Evolutionary conservation across 2,888 invertebrate genomes (phyloP), one percentile per base, ranked within the genome.

Genomic region (Campopleginae sp.): DNA sequence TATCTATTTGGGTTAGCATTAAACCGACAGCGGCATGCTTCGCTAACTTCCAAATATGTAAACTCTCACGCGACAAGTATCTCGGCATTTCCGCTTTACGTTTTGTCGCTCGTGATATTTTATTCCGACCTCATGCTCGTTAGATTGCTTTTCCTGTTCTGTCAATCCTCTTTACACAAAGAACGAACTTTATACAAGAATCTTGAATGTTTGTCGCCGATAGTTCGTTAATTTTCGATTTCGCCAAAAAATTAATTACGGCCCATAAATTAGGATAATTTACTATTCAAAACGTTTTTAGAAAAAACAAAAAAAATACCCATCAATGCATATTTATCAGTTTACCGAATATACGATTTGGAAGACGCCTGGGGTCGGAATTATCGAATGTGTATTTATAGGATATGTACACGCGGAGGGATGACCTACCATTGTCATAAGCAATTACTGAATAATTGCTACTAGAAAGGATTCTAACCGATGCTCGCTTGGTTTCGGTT

Each of bases 1-100:
- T 91, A 92, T 92, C 92, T 92, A 91, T 91, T 88, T 91, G 88
- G 92, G 91, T 91, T 91, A 90, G 84, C 84, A 82, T 79, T 58
- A 58, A 82, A 68, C 61, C 44, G 72, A 23, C 10, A 19, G 51
- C 58, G 51, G 54, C 66, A 66, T 66, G 84, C 71, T 80, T 80
- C 76, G 80, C 42, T 72, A 71, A 84, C 77, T 84, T 65, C 72
- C 70, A 74, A 77, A 80, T 51, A 54, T 38, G 77, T 74, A 80
- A 84, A 80, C 77, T 77, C 72, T 72, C 48, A 61, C 38, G 61
- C 38, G 61, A 68, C 68, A 17, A 77, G 58, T 51, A 23, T 72
- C n/a, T 0, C 23, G 17, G 42, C 58, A 42, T 46, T 58, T 19
- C 38, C 44, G 31, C 63, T 70, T 46, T 70, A 23, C n/a, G 44